Percentiles rank a stretch among this genome's conserved stretches.
These are phyloP conservation scores for Thyatira batis DNA, from an alignment of 2,888 invertebrate species.

Conservation along the genomic window DNA sequence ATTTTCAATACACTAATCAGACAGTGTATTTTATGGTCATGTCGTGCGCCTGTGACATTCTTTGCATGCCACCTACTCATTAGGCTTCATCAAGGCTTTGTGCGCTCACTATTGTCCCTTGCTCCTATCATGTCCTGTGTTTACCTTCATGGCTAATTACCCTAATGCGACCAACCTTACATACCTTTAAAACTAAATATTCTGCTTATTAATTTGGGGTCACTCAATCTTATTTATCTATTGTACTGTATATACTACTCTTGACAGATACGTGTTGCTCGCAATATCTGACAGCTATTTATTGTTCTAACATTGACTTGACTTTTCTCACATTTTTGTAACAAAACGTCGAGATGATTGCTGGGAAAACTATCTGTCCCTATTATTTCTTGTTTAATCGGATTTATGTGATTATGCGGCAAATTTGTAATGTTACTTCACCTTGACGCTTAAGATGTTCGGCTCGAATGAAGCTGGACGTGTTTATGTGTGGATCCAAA, in stretches of 20 bases:
- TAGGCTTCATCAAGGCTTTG: conserved; percentile 41
- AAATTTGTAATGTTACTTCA: conserved; percentile 17
- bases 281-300: neutral
- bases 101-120: conserved; percentile 40
- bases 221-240: conserved; percentile 21
- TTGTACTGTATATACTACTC: neutral
- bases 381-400: conserved; percentile 35
- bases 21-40: conserved; percentile 28
- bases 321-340: conserved; percentile 51
- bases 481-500: conserved; percentile 43
- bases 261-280: neutral
- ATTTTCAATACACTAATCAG: conserved; percentile 13
- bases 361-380: conserved; percentile 52
- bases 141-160: conserved; percentile 49
- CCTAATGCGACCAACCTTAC: conserved; percentile 48
- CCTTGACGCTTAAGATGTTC: conserved; percentile 37
- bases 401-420: conserved; percentile 10
- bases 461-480: conserved; percentile 27
- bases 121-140: conserved; percentile 31
- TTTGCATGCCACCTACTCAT: conserved; percentile 41
- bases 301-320: conserved; percentile 19
- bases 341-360: conserved; percentile 35
- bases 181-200: conserved; percentile 19
- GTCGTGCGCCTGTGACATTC: conserved; percentile 63
- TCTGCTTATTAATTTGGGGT: conserved; percentile 8